A percentile compares a stretch with the other conserved stretches of the same genome.
phyloP scores from a whole-genome alignment of 2,888 invertebrate genomes.

The Himalopsyche japonica region DNA sequence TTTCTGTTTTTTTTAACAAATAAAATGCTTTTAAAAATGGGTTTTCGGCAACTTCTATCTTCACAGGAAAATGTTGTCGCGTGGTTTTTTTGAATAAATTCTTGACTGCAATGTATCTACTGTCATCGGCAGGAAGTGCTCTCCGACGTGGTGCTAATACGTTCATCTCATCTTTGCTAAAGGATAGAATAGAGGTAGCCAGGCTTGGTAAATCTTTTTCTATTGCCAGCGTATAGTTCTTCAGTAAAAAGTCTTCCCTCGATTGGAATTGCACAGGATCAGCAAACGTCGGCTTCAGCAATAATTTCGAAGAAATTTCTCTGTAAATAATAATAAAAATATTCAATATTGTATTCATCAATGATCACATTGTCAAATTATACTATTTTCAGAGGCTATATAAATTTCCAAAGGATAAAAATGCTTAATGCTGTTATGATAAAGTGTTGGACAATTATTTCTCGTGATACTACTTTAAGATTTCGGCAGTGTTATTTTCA shows the following conservation, averaged over 20 bases:
- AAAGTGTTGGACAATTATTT: too few relatives aligned
- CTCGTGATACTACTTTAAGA: too few relatives aligned
- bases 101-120: background rate
- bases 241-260: background rate
- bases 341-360: too few relatives aligned
- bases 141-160: background rate
- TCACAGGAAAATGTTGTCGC: background rate
- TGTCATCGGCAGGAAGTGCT: background rate
- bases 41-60: background rate
- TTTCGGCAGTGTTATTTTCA: too few relatives aligned
- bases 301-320: too few relatives aligned
- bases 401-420: too few relatives aligned
- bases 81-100: background rate
- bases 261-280: background rate
- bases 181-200: background rate
- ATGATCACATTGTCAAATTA: too few relatives aligned
- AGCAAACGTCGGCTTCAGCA: background rate
- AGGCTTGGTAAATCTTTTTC: background rate
- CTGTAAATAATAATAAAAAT: too few relatives aligned
- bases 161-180: background rate
- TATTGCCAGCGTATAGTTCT: background rate
- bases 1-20: constrained; percentile 40
- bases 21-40: constrained; percentile 20
- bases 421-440: too few relatives aligned
- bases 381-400: too few relatives aligned